Evolutionary conservation across 2,888 invertebrate species (phyloP).

Genomic region (Druceiella hillmani): DNA sequence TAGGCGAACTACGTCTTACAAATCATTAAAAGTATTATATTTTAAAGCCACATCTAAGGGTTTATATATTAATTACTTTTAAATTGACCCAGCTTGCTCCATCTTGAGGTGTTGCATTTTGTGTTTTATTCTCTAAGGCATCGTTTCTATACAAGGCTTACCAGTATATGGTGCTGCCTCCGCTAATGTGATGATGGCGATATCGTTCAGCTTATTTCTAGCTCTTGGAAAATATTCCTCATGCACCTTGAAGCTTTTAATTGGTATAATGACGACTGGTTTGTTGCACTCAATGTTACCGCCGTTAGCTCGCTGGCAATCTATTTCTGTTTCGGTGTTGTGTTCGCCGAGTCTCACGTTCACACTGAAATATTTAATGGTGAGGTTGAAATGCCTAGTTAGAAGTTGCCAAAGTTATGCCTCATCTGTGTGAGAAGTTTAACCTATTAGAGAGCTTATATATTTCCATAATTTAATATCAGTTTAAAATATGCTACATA

Average conservation of each 20-base stretch:
- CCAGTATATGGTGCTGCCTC: constrained; percentile 32
- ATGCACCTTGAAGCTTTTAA: constrained; percentile 31
- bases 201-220: constrained; percentile 28
- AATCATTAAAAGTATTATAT: too few relatives aligned
- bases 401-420: neutral
- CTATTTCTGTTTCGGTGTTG: constrained; percentile 30
- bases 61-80: too few relatives aligned
- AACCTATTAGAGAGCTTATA: neutral
- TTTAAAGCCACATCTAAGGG: too few relatives aligned
- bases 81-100: too few relatives aligned
- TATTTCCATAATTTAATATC: neutral
- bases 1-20: too few relatives aligned
- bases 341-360: constrained; percentile 36
- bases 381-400: too few relatives aligned
- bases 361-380: constrained; percentile 18
- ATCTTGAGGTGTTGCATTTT: too few relatives aligned
- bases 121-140: too few relatives aligned
- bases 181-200: constrained; percentile 37
- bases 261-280: constrained; percentile 30
- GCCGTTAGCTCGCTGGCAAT: constrained; percentile 28
- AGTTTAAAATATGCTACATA: too few relatives aligned
- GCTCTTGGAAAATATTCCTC: constrained; percentile 27
- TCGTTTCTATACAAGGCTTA: constrained; percentile 23
- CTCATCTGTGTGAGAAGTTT: neutral
- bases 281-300: constrained; percentile 32